Conservation (phyloP, 2,113 vertebrate species). For the Mungos mungo region DNA sequence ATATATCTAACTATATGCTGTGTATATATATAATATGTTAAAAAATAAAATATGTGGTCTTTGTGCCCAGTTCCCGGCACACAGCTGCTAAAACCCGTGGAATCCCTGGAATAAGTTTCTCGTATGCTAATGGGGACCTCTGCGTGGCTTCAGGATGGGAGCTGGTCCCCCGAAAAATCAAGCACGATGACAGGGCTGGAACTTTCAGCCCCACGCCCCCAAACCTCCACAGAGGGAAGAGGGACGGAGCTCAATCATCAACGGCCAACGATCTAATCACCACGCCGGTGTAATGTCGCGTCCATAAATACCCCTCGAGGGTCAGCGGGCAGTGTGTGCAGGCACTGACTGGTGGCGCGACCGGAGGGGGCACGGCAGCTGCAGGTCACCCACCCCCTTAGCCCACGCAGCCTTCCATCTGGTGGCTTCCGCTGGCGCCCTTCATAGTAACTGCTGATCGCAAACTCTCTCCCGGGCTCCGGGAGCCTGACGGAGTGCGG, state of each 20-base stretch:
- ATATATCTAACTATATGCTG: not conserved
- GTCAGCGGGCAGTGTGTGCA: not conserved
- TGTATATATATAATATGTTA: not conserved
- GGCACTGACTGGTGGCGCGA: not conserved
- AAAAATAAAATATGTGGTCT: not conserved
- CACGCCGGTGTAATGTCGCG: not conserved
- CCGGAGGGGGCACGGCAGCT: not conserved
- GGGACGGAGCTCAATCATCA: not conserved
- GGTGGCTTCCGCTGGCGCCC: too few relatives aligned
- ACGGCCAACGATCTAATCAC: not conserved
- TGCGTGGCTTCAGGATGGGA: not conserved
- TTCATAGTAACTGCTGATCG: not conserved
- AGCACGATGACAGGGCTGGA: not conserved
- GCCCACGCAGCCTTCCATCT: not conserved
- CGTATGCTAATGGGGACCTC: not conserved
- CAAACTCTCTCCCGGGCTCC: not conserved
- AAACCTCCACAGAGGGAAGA: not conserved
- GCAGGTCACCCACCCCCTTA: rapidly evolving
- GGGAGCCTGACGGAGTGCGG: not conserved
- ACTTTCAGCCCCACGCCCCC: not conserved
- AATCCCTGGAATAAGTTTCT: not conserved
- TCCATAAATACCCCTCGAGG: not conserved
- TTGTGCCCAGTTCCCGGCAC: not conserved
- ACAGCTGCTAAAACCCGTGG: not conserved
- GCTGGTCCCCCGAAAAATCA: not conserved